Base-by-base conservation (phyloP, 2,113 vertebrate species). In the Mohoua ochrocephala region DNA sequence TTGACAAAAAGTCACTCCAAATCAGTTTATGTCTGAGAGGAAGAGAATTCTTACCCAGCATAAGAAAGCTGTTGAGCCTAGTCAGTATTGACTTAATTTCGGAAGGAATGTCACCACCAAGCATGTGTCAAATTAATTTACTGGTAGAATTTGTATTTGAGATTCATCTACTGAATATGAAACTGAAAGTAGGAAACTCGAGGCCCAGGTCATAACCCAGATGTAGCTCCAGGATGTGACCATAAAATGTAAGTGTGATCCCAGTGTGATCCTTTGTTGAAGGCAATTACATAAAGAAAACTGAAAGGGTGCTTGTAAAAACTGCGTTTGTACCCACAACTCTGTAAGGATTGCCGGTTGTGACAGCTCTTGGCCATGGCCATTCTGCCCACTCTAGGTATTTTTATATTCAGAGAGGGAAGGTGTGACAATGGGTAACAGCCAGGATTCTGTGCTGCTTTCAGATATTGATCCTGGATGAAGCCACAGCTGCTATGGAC, bases 401-500 rank as follows among this genome's bases (percentile, higher is more conserved):
- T 52, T 83, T 75, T 49, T 44, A 26, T 64, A 47, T 56, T 60
- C 20, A 27, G 37, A 7, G 20, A 57, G 68, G 83, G 65, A 67
- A 86, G 23, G 64, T 1, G 2, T 75, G 67, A 31, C 21, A 37
- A 2, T 37, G 26, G 50, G 31, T 97, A 92, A 95, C 49, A 65
- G 39, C 22, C 65, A 74, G 64, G 23, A 64, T 81, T 93, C 22
- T 91, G 27, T 78, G 84, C 74, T 75, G 37, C 75, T 91, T 96
- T 80, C 96, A 99, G 99, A 98, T 99, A 92, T 95, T 99, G 81
- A 98, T 99, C 82, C 87, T 99, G 93, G 99, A 99, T 86, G 99
- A 99, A 96, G 99, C 99, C 14, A 99, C 99, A 10, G 99, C 99
- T 57, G 99, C 99, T 93, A 99, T 99, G 94, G 99, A 99, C 97